These are phyloP conservation scores for Aromia moschata DNA, from an alignment of 2,888 invertebrate genomes.

Conservation along the genomic window DNA sequence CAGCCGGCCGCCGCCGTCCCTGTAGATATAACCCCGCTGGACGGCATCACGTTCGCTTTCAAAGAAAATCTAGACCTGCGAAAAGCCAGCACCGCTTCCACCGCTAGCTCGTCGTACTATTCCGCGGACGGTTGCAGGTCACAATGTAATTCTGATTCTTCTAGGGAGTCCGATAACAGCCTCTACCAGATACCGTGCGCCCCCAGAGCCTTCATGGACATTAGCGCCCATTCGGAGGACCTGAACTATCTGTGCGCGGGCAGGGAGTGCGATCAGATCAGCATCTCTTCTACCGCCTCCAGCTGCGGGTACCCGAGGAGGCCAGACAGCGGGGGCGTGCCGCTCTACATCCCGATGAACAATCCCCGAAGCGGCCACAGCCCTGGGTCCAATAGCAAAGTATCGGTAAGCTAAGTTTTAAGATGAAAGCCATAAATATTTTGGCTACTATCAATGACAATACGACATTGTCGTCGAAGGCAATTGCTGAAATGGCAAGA, in stretches of 20 bases:
- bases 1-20: slow-evolving; percentile 50
- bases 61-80: slow-evolving; percentile 55
- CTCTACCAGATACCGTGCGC: slow-evolving; percentile 68
- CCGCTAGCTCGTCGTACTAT: slow-evolving; percentile 53
- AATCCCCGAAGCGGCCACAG: slow-evolving; percentile 65
- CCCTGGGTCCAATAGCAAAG: slow-evolving; percentile 70
- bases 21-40: slow-evolving; percentile 54
- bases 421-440: too few species aligned
- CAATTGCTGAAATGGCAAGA: too few species aligned
- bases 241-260: slow-evolving; percentile 62
- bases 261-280: slow-evolving; percentile 70
- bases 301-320: slow-evolving; percentile 67
- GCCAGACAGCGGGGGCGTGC: slow-evolving; percentile 62
- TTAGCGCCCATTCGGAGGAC: slow-evolving; percentile 69
- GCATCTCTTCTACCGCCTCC: slow-evolving; percentile 70
- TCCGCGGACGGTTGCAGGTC: slow-evolving; percentile 56
- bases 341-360: slow-evolving; percentile 70
- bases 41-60: slow-evolving; percentile 61
- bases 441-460: too few species aligned
- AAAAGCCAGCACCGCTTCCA: slow-evolving; percentile 50
- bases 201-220: slow-evolving; percentile 67
- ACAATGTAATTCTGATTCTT: slow-evolving; percentile 48
- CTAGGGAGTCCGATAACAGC: slow-evolving; percentile 69
- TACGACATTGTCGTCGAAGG: too few species aligned
- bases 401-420: slow-evolving; percentile 73